These are phyloP conservation scores for Setophaga kirtlandii DNA, from an alignment of 2,113 vertebrate genomes.

Conservation along the genomic window DNA sequence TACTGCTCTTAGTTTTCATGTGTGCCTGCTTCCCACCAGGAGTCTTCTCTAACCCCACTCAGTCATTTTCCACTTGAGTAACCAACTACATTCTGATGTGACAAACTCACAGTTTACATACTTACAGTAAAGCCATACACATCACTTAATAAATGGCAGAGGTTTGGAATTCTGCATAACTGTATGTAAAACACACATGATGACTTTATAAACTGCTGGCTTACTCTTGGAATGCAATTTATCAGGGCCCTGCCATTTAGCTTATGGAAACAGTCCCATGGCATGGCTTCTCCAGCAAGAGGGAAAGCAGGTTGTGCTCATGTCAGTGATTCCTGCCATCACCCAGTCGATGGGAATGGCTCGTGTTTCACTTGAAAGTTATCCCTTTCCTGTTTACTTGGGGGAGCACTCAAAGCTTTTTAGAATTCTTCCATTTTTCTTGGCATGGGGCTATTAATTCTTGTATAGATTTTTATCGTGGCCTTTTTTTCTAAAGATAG, in stretches of 20 bases:
- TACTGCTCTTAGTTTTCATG: not conserved
- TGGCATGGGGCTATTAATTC: not conserved
- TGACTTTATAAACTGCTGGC: not conserved
- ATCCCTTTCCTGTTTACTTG: conserved; percentile 22
- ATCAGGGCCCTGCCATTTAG: not conserved
- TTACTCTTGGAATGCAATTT: not conserved
- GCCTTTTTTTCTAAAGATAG: not conserved
- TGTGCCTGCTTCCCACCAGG: not conserved
- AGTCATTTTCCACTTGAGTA: not conserved
- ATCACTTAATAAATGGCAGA: not conserved
- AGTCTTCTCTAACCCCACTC: not conserved
- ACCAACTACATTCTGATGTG: not conserved
- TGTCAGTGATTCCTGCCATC: not conserved
- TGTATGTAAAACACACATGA: not conserved
- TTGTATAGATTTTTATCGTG: not conserved
- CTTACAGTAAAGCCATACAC: not conserved
- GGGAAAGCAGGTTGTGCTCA: not conserved
- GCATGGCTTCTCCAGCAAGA: not conserved
- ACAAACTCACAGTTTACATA: not conserved
- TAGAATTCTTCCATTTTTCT: conserved; percentile 20
- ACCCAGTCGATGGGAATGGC: not conserved
- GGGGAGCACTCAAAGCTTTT: not conserved
- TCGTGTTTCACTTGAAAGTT: not conserved
- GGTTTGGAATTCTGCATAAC: not conserved
- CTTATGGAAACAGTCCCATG: not conserved